Conservation (phyloP, 2,888 invertebrate species). For the Cataglyphis albicans region DNA sequence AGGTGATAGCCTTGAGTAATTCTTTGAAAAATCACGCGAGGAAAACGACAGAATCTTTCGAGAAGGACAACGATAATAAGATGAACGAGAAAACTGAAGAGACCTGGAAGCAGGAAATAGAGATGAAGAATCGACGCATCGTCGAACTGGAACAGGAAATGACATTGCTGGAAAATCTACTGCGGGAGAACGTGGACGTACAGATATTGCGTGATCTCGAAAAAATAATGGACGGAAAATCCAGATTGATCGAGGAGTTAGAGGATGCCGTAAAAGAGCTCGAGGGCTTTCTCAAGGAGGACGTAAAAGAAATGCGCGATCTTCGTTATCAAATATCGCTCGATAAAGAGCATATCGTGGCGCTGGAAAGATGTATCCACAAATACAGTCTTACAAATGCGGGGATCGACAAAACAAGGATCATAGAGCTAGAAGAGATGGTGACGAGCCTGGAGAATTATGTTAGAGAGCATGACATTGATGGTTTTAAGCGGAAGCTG, state of each 20-base stretch:
- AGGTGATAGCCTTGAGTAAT: neutral
- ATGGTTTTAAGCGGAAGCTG: conserved; percentile 79
- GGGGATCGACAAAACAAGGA: conserved; percentile 78
- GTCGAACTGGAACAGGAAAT: conserved; percentile 88
- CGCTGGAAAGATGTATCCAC: conserved; percentile 86
- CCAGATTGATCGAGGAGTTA: conserved; percentile 91
- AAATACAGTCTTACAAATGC: conserved; percentile 87
- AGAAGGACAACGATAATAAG: conserved; percentile 32
- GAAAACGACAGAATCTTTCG: neutral
- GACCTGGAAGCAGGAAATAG: conserved; percentile 65
- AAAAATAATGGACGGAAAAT: conserved; percentile 87
- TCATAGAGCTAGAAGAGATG: conserved; percentile 82
- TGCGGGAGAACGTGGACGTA: conserved; percentile 88
- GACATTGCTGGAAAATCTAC: conserved; percentile 87
- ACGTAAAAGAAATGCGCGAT: conserved; percentile 85
- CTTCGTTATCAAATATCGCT: conserved; percentile 75
- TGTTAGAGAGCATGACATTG: conserved; percentile 81
- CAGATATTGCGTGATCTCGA: conserved; percentile 84
- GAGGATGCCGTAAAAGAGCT: conserved; percentile 90
- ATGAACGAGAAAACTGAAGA: conserved; percentile 44
- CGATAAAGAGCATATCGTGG: conserved; percentile 76
- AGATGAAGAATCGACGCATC: conserved; percentile 87
- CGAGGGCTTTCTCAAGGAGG: conserved; percentile 85
- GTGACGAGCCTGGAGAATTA: conserved; percentile 82
- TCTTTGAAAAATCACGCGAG: conserved; percentile 1